phyloP scores from a whole-genome alignment of 2,888 invertebrate genomes.

The Lucinisca nassula region DNA sequence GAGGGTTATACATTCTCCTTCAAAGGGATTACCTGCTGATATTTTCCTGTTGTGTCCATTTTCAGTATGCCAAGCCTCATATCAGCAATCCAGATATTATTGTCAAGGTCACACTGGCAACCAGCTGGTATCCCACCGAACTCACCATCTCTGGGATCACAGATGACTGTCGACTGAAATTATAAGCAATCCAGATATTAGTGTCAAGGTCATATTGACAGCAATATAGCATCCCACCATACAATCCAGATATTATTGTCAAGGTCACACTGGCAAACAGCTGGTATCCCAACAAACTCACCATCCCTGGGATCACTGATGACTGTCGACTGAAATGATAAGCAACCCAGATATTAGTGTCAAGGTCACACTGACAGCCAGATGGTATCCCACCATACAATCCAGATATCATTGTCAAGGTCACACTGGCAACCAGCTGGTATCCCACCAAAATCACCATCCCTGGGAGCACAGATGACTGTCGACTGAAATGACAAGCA shows the following conservation, averaged over 20 bases:
- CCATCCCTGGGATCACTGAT: conserved; percentile 79
- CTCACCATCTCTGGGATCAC: conserved; percentile 77
- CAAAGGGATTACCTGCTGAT: conserved; percentile 74
- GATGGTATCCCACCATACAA: conserved; percentile 86
- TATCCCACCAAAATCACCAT: conserved; percentile 81
- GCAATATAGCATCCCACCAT: conserved; percentile 86
- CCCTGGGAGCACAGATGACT: conserved; percentile 77
- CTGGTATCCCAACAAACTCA: conserved; percentile 83
- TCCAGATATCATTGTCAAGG: conserved; percentile 81
- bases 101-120: conserved; percentile 84
- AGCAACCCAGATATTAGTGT: conserved; percentile 83
- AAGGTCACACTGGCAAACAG: conserved; percentile 85
- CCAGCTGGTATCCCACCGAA: conserved; percentile 85
- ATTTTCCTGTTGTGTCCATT: conserved; percentile 78
- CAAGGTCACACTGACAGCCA: conserved; percentile 84
- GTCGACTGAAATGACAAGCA: conserved; percentile 79
- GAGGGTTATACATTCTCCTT: too few species aligned
- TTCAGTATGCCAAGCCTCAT: conserved; percentile 85
- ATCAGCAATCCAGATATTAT: conserved; percentile 84
- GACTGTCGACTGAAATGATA: conserved; percentile 79
- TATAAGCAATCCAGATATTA: conserved; percentile 85
- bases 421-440: conserved; percentile 86
- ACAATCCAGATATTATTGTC: conserved; percentile 83
- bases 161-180: conserved; percentile 75
- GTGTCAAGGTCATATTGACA: conserved; percentile 84